A percentile compares a stretch with the other conserved stretches of the same genome.
phyloP scores from a whole-genome alignment of 1,140 invertebrate species.

The Anagrus nilaparvatae region DNA sequence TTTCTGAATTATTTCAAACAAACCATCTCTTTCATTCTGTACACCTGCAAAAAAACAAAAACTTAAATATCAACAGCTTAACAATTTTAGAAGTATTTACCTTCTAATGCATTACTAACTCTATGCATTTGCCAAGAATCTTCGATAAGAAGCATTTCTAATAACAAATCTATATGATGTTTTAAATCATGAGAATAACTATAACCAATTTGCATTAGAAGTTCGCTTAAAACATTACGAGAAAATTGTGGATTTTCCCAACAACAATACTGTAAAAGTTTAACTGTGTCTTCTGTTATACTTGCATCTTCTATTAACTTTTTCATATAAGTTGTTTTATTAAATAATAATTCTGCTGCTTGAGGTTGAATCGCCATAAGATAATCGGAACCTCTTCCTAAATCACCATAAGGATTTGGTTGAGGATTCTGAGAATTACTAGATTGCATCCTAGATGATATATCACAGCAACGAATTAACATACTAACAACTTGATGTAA shows the following conservation, averaged over 20 bases:
- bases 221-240: constrained; percentile 73
- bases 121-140: constrained; percentile 93
- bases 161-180: constrained; percentile 81
- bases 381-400: constrained; percentile 51
- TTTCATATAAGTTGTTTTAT: constrained; percentile 81
- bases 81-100: constrained; percentile 30
- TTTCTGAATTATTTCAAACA: constrained; percentile 85
- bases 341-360: constrained; percentile 71
- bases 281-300: constrained; percentile 79
- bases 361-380: constrained; percentile 66
- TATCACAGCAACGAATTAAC: constrained; percentile 86
- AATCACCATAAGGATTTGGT: constrained; percentile 77
- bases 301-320: constrained; percentile 92
- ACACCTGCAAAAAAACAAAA: constrained; percentile 47
- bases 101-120: constrained; percentile 84
- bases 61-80: not conserved
- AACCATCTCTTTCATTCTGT: constrained; percentile 82
- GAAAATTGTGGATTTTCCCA: constrained; percentile 96
- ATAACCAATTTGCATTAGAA: constrained; percentile 90
- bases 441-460: constrained; percentile 68
- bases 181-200: constrained; percentile 90
- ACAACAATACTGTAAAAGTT: constrained; percentile 82
- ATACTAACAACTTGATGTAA: constrained; percentile 89
- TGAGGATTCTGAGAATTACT: constrained; percentile 46
- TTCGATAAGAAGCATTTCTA: constrained; percentile 79